Evolutionary conservation across 2,113 vertebrate genomes (phyloP).

Genomic region (Forbesichthys papilliferus): DNA sequence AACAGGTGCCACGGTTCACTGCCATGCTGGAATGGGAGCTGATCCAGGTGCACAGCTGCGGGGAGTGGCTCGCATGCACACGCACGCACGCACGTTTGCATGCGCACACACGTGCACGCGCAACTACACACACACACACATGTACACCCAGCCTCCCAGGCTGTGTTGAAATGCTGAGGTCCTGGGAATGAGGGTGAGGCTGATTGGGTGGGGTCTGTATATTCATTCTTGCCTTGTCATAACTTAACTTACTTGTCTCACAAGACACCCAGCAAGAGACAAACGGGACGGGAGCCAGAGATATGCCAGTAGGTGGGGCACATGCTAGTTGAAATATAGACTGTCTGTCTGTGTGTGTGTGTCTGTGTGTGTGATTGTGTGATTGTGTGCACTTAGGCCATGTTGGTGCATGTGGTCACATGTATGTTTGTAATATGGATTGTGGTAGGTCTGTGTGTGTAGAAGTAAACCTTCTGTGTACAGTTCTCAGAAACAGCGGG

Average conservation of each 20-base stretch:
- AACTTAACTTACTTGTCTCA: slow-evolving; percentile 35
- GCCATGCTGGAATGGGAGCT: slow-evolving; percentile 74
- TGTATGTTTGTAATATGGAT: slow-evolving; percentile 23
- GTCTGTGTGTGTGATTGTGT: background rate
- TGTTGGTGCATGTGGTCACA: slow-evolving; percentile 4
- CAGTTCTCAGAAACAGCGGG: slow-evolving; percentile 51
- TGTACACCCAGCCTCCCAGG: slow-evolving; percentile 47
- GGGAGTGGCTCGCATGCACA: slow-evolving; percentile 57
- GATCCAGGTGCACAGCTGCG: slow-evolving; percentile 78
- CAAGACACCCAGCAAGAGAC: background rate
- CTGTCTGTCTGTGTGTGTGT: slow-evolving; percentile 8
- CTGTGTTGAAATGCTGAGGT: slow-evolving; percentile 62
- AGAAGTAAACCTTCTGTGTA: slow-evolving; percentile 47
- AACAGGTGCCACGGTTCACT: slow-evolving; percentile 79
- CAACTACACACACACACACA: slow-evolving; percentile 11
- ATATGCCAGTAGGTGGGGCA: slow-evolving; percentile 16
- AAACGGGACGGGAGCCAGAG: background rate
- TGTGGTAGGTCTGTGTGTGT: slow-evolving; percentile 36
- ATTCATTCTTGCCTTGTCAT: slow-evolving; percentile 41
- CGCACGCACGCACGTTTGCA: slow-evolving; percentile 11
- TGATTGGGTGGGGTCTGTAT: slow-evolving; percentile 47
- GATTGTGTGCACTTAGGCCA: background rate
- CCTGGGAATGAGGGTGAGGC: slow-evolving; percentile 45
- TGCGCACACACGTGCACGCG: slow-evolving; percentile 15
- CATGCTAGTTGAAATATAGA: slow-evolving; percentile 13